Evolutionary conservation across 2,888 invertebrate species (phyloP).

Genomic region (Dryobota labecula): DNA sequence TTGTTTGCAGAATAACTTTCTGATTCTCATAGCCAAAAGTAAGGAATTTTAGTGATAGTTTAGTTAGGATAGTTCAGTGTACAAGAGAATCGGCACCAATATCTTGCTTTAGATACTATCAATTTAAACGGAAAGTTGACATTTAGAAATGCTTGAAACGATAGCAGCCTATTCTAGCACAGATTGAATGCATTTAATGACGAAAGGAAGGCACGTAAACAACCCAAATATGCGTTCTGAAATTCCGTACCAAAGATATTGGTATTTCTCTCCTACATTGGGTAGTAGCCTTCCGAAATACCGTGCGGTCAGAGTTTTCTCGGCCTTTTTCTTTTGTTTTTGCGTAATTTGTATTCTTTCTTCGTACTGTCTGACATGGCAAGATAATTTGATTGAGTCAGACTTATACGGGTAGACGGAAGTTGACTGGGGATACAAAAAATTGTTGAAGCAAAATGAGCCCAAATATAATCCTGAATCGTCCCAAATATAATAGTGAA

Average conservation of each 20-base stretch:
- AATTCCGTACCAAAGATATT: slow-evolving; percentile 21
- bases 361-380: slow-evolving; percentile 6
- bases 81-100: too few species aligned
- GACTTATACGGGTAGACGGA: slow-evolving; percentile 13
- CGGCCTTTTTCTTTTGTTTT: neutral
- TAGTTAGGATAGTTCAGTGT: too few species aligned
- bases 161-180: neutral
- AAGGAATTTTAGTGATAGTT: too few species aligned
- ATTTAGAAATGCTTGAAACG: neutral
- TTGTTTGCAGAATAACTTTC: too few species aligned
- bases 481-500: neutral
- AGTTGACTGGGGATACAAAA: slow-evolving; percentile 2
- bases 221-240: slow-evolving; percentile 13
- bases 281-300: neutral
- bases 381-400: slow-evolving; percentile 29
- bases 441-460: slow-evolving; percentile 14
- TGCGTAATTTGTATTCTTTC: slow-evolving; percentile 4
- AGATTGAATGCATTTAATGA: slow-evolving; percentile 6
- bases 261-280: neutral
- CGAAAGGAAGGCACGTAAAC: neutral
- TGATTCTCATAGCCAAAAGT: too few species aligned
- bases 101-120: neutral
- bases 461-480: slow-evolving; percentile 4
- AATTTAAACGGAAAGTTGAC: neutral
- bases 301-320: too few species aligned